These are phyloP conservation scores for Calonectris borealis DNA, from an alignment of 2,113 vertebrate genomes.

Conservation along the genomic window DNA sequence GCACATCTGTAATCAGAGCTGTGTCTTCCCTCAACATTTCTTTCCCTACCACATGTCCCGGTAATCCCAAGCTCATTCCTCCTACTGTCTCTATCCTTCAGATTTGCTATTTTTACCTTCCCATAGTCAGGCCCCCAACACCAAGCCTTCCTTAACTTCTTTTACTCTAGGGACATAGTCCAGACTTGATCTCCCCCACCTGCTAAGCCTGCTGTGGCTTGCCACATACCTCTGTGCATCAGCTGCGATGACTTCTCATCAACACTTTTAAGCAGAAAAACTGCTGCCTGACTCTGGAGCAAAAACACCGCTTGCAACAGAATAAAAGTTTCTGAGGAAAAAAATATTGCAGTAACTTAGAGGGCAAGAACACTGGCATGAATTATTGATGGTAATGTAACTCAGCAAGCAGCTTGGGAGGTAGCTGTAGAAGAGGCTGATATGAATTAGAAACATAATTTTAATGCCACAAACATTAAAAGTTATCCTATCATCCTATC, in stretches of 20 bases:
- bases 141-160: background rate
- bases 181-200: background rate
- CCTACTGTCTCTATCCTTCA: background rate
- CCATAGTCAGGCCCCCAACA: background rate
- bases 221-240: background rate
- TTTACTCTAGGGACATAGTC: background rate
- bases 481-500: background rate
- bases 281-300: background rate
- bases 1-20: background rate
- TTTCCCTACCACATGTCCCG: background rate
- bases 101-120: background rate
- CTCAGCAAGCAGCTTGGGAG: background rate
- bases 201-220: background rate
- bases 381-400: background rate
- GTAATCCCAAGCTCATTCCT: background rate
- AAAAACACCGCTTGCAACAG: background rate
- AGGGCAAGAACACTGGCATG: background rate
- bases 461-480: background rate
- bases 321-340: background rate
- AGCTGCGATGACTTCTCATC: background rate
- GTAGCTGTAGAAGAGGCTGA: background rate
- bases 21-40: background rate
- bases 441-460: background rate
- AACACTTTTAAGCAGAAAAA: background rate
- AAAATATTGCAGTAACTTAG: background rate